These are phyloP conservation scores for Agrotis segetum DNA, from an alignment of 2,888 invertebrate species.

Conservation along the genomic window DNA sequence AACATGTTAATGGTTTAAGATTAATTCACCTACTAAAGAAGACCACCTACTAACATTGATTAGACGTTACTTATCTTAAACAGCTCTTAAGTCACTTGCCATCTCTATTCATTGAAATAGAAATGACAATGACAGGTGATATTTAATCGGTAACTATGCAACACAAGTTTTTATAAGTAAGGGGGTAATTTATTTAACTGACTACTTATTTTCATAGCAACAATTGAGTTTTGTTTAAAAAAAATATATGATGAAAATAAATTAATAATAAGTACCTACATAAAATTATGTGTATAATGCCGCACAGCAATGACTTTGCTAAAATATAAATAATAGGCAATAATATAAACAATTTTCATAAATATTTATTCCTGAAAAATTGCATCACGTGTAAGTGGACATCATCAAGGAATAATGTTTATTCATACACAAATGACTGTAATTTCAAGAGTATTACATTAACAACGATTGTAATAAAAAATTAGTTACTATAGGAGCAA, in stretches of 20 bases:
- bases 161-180: no score
- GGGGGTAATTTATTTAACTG: no score
- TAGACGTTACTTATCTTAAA: no score
- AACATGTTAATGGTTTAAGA: not conserved
- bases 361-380: not conserved
- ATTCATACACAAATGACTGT: not conserved
- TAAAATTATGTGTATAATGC: no score
- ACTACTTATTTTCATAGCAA: not conserved
- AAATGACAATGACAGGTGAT: no score
- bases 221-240: not conserved
- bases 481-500: not conserved
- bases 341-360: not conserved
- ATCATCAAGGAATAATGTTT: not conserved
- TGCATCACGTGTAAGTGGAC: not conserved
- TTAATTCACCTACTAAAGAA: no score
- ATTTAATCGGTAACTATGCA: no score
- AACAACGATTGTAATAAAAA: no score
- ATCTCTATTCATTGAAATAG: no score
- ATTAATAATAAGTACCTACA: not conserved
- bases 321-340: not conserved
- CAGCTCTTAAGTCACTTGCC: no score
- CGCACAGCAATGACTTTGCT: not conserved
- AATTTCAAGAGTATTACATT: not conserved
- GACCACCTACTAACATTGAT: no score
- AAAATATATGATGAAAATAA: no score